phyloP scores from a whole-genome alignment of 2,797 vertebrate genomes.

The Microchirus variegatus region DNA sequence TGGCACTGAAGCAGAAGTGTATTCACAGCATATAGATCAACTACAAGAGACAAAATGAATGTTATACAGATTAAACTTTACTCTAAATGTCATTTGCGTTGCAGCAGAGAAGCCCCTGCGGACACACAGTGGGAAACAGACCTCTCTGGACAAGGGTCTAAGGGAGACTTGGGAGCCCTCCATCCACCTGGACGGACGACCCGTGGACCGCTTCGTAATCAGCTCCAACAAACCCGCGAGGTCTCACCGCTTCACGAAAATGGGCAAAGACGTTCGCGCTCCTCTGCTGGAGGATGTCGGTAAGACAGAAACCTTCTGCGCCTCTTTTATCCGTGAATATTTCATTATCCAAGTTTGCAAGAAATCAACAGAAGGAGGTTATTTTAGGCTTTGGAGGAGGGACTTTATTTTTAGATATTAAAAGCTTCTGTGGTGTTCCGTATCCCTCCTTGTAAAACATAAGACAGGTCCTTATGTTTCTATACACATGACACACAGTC shows the following conservation, averaged over 20 bases:
- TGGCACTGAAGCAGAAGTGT: no score
- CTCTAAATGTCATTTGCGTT: conserved; percentile 49
- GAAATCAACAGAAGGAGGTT: conserved; percentile 21
- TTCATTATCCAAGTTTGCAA: conserved; percentile 24
- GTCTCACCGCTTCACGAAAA: conserved; percentile 78
- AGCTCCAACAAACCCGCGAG: conserved; percentile 83
- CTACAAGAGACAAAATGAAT: conserved; percentile 10
- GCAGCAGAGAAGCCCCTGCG: conserved; percentile 79
- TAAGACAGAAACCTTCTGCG: conserved; percentile 62
- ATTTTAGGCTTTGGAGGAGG: conserved; percentile 45
- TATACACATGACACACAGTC: conserved; percentile 54
- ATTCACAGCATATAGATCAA: background rate
- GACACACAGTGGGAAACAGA: conserved; percentile 80
- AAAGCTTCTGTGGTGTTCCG: conserved; percentile 44
- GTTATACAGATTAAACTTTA: conserved; percentile 9
- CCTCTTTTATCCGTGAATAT: background rate
- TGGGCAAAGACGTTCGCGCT: conserved; percentile 72
- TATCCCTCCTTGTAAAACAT: conserved; percentile 58
- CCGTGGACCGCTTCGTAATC: conserved; percentile 80
- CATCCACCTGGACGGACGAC: conserved; percentile 78
- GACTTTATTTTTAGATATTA: conserved; percentile 63
- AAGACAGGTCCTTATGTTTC: conserved; percentile 41
- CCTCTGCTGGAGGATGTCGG: conserved; percentile 83
- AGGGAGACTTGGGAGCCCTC: conserved; percentile 83
- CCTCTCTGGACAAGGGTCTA: conserved; percentile 76